Evolutionary conservation across 1,140 invertebrate species (phyloP), one percentile per base, ranked within the genome.

Genomic region (Belonocnema kinseyi): DNA sequence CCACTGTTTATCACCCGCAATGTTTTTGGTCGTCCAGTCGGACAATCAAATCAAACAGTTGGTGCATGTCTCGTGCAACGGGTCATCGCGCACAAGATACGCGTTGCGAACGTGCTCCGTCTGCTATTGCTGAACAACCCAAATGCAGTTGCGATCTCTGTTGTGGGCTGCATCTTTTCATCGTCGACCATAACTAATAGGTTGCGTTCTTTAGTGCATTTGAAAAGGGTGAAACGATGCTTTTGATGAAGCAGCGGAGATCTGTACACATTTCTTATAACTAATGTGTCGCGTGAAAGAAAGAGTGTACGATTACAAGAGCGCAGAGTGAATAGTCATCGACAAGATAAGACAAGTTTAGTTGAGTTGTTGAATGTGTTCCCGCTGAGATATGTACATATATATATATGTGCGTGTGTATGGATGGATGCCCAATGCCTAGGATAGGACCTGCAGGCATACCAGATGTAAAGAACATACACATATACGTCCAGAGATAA

Each of bases 381-480:
- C 10, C 26, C 19, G 21, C 58, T 33, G 26, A 16, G 26, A 0
- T 66, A 14, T 16, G 33, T 21, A 66, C 26, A 40, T 40, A 66
- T 66, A 40, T 7, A 33, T 14, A 13, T 26, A 26, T 33, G 58
- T 66, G 19, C 33, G 13, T 26, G 56, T 61, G 12, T 26, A 12
- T 5, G 56, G 14, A 54, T 54, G 6, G 53, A 17, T 10, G n/a
- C 0, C n/a, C 53, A 54, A 54, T n/a, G n/a, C n/a, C 53, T 14
- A 12, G 16, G 21, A 16, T 14, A 33, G 26, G 33, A 66, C 58
- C 16, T 66, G 58, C 58, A 66, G 58, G 16, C 58, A 26, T 40
- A 33, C 26, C 58, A 66, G 58, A 33, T 66, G 58, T 54, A 58
- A 58, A 21, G 56, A 26, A 58, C 26, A 13, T 58, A 26, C 11